Evolutionary conservation across 2,888 invertebrate species (phyloP), one percentile per base, ranked within the genome.

Genomic region (Tipula unca): DNA sequence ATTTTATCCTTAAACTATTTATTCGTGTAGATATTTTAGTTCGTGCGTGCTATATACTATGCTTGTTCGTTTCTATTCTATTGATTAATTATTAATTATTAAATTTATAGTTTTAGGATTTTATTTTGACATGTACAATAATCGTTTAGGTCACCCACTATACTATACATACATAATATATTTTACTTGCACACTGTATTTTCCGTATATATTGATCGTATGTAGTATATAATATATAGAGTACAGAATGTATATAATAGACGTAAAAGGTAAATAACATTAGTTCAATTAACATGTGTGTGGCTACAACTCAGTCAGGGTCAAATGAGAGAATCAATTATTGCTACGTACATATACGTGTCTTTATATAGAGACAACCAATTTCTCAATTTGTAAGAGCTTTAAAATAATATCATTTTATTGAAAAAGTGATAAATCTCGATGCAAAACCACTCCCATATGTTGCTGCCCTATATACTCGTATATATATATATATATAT

Each of bases 11-110:
- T 54, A n/a, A n/a, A 3, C 6, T 5, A 39, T 32, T 17, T 17
- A 54, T 54, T 54, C 48, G 48, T 54, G 48, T 17, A 54, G 4
- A 32, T 32, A 32, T 48, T 69, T 69, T 25, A 69, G 25, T 25
- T 69, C 25, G 69, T 69, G 69, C 69, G 69, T 25, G 17, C 17
- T 54, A n/a, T n/a, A n/a, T n/a, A 54, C n/a, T 54, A 5, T 54
- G 1, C 48, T 17, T 48, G 13, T 69, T 25, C 69, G 13, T 69
- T 69, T 69, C 69, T 69, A n/a, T 48, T 3, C n/a, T 14, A 69
- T 69, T 25, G 69, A 69, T 69, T 69, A 69, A 69, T 69, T 69
- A 69, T 69, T 69, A 69, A 69, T 69, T 69, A 69, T 69, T 69
- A 69, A 69, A 69, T 69, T 69, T 69, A 69, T 69, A 20, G 69